Conservation (phyloP, 2,797 vertebrate species). For the Alcedo atthis region DNA sequence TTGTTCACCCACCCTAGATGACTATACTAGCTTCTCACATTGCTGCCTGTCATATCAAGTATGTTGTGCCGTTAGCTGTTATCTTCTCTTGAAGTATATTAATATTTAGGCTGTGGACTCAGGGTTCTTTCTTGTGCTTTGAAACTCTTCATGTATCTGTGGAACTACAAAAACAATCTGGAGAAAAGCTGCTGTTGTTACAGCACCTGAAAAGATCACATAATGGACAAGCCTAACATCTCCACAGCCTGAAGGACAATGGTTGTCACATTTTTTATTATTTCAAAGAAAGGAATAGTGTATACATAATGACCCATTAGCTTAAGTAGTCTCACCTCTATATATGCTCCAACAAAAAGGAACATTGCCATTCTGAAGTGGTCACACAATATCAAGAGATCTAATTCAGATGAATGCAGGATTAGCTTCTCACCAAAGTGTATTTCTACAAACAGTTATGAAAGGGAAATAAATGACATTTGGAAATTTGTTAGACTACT, state of each 20-base stretch:
- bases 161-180: not conserved
- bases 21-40: not conserved
- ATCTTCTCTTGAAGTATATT: not conserved
- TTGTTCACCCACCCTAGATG: not conserved
- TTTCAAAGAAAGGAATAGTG: not conserved
- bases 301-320: not conserved
- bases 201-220: not conserved
- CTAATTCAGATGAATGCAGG: not conserved
- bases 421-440: not conserved
- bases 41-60: not conserved
- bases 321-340: not conserved
- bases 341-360: not conserved
- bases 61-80: not conserved
- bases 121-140: not conserved
- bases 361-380: not conserved
- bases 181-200: not conserved
- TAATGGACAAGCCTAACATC: not conserved
- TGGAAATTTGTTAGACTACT: not conserved
- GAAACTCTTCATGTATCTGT: not conserved
- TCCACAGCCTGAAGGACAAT: not conserved
- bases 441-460: not conserved
- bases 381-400: not conserved
- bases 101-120: not conserved
- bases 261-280: not conserved
- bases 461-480: not conserved